phyloP scores from a whole-genome alignment of 2,797 vertebrate species.

The Cheirogaleus major region DNA sequence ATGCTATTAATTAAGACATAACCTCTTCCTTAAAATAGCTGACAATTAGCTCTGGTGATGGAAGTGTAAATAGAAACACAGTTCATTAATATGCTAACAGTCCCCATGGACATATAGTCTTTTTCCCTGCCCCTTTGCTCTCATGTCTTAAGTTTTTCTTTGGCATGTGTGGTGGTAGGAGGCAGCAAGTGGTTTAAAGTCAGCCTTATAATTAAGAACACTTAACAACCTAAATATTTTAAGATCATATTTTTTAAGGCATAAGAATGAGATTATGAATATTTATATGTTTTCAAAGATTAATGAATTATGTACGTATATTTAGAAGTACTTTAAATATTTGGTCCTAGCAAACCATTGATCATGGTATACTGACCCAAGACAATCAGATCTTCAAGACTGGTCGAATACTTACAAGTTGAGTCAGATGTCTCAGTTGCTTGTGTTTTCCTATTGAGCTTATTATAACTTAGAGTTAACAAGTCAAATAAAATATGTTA shows the following conservation, averaged over 20 bases:
- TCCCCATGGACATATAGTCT: neutral
- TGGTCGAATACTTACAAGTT: neutral
- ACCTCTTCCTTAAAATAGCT: slow-evolving; percentile 56
- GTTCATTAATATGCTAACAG: slow-evolving; percentile 17
- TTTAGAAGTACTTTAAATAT: slow-evolving; percentile 12
- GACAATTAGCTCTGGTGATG: slow-evolving; percentile 3
- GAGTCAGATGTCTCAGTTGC: neutral
- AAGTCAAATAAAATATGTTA: neutral
- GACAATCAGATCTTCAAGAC: neutral
- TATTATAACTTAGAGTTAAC: neutral
- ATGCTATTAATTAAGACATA: slow-evolving; percentile 65
- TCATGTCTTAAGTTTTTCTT: neutral
- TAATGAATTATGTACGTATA: neutral
- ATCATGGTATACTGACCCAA: neutral
- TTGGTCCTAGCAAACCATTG: neutral
- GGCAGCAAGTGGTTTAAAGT: neutral
- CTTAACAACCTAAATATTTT: neutral
- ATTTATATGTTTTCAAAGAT: neutral
- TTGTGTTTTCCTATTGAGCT: slow-evolving; percentile 5
- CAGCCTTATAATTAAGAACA: neutral
- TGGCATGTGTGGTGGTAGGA: neutral
- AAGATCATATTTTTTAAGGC: neutral
- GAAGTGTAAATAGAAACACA: slow-evolving; percentile 62
- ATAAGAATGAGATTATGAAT: neutral
- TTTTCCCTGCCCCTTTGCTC: neutral